A percentile compares a stretch with the other conserved stretches of the same genome.
These are phyloP conservation scores for Pardalotus punctatus DNA, from an alignment of 2,113 vertebrate genomes.

Conservation along the genomic window DNA sequence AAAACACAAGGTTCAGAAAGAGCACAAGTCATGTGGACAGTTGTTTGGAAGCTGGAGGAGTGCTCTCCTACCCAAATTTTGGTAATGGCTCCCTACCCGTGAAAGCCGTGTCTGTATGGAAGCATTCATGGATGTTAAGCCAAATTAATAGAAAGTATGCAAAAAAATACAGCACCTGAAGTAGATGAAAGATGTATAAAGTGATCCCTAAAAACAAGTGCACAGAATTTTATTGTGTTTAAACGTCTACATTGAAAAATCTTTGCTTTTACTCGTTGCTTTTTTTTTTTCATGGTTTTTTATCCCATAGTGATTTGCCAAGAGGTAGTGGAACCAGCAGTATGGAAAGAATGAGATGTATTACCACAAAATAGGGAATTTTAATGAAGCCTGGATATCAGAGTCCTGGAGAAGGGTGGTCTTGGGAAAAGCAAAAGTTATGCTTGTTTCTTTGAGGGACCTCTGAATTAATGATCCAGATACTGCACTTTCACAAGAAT, in stretches of 20 bases:
- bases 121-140: not conserved
- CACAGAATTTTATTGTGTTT: not conserved
- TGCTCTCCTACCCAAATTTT: not conserved
- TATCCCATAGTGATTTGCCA: not conserved
- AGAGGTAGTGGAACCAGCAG: not conserved
- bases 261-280: not conserved
- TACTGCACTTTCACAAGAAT: not conserved
- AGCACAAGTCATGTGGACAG: not conserved
- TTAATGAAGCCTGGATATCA: not conserved
- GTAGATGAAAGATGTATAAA: not conserved
- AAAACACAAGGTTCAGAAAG: not conserved
- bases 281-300: not conserved
- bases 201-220: not conserved
- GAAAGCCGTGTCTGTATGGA: accelerated
- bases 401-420: not conserved
- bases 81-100: accelerated
- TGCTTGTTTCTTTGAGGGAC: not conserved
- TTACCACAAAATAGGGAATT: not conserved
- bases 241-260: not conserved
- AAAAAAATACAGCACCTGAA: not conserved
- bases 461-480: not conserved
- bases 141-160: not conserved
- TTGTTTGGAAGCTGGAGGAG: not conserved
- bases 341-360: not conserved
- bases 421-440: not conserved